Conservation (phyloP, 2,797 vertebrate species). For the Hoplostethus atlanticus region DNA sequence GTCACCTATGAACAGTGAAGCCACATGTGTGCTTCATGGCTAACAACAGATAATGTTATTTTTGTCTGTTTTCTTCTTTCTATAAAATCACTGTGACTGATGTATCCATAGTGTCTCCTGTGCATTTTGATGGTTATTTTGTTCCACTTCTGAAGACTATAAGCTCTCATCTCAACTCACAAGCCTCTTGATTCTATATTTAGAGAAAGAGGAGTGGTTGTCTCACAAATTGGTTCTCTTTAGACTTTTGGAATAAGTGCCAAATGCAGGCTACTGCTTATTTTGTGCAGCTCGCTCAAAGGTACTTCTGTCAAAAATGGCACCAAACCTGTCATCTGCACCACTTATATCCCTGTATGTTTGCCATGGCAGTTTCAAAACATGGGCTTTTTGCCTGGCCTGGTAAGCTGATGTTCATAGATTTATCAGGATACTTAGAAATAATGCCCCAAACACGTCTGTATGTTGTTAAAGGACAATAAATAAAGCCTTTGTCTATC, state of each 20-base stretch:
- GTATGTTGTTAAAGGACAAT: not conserved
- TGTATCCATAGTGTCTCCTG: slow-evolving; percentile 3
- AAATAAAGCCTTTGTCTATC: slow-evolving; percentile 22
- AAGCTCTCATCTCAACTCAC: not conserved
- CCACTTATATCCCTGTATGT: not conserved
- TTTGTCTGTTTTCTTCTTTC: not conserved
- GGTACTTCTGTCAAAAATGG: not conserved
- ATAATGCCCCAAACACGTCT: not conserved
- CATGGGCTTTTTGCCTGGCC: slow-evolving; percentile 10
- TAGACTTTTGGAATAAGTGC: not conserved
- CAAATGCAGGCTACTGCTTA: not conserved
- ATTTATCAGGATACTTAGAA: not conserved
- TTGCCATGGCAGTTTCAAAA: slow-evolving; percentile 16
- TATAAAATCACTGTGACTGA: slow-evolving; percentile 13
- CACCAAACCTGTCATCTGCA: not conserved
- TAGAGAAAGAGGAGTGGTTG: slow-evolving; percentile 3
- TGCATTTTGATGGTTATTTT: slow-evolving; percentile 3
- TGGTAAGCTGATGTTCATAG: not conserved
- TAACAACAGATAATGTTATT: slow-evolving; percentile 8
- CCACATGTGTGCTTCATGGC: slow-evolving; percentile 24
- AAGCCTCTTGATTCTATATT: slow-evolving; percentile 25
- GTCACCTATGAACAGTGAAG: slow-evolving; percentile 52
- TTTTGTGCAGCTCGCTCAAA: not conserved
- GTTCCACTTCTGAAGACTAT: not conserved
- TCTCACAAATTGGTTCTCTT: not conserved